These are phyloP conservation scores for Macaria liturata DNA, from an alignment of 2,888 invertebrate genomes.

Conservation along the genomic window DNA sequence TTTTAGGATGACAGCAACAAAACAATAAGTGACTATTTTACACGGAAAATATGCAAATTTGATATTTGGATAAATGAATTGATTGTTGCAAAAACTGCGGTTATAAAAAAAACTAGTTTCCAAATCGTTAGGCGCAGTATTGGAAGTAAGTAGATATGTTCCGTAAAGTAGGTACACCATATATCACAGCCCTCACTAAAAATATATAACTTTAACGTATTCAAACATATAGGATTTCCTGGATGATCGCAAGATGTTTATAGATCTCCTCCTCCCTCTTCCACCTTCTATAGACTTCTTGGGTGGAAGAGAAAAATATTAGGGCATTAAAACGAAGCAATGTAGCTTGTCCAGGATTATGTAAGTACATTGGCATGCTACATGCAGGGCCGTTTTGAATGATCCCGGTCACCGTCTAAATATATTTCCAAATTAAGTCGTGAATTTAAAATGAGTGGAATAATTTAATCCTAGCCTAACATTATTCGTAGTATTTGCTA, in stretches of 20 bases:
- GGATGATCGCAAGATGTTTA: too few relatives aligned
- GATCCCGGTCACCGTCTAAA: too few relatives aligned
- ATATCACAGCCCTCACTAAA: conserved; percentile 25
- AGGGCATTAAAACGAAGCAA: conserved; percentile 13
- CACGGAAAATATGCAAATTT: too few relatives aligned
- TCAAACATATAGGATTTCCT: too few relatives aligned
- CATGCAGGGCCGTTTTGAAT: conserved; percentile 9
- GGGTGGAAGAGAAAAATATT: too few relatives aligned
- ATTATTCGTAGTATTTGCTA: conserved; percentile 6
- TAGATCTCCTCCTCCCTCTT: too few relatives aligned
- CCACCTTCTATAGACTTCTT: too few relatives aligned
- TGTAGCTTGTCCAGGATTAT: conserved; percentile 10
- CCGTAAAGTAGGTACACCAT: conserved; percentile 20
- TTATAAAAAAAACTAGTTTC: conserved; percentile 4
- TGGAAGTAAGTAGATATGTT: conserved; percentile 24
- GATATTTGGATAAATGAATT: conserved; percentile 1
- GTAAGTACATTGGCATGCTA: conserved; percentile 18
- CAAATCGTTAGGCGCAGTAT: conserved; percentile 14
- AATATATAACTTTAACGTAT: conserved; percentile 3
- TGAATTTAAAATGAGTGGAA: too few relatives aligned
- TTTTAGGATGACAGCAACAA: conserved; percentile 2
- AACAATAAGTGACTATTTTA: background rate
- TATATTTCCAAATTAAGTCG: too few relatives aligned
- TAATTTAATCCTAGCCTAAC: conserved; percentile 1
- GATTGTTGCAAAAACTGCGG: conserved; percentile 6